Evolutionary conservation across 1,140 invertebrate species (phyloP), one percentile per base, ranked within the genome.

Genomic region (Pseudoatta argentina): DNA sequence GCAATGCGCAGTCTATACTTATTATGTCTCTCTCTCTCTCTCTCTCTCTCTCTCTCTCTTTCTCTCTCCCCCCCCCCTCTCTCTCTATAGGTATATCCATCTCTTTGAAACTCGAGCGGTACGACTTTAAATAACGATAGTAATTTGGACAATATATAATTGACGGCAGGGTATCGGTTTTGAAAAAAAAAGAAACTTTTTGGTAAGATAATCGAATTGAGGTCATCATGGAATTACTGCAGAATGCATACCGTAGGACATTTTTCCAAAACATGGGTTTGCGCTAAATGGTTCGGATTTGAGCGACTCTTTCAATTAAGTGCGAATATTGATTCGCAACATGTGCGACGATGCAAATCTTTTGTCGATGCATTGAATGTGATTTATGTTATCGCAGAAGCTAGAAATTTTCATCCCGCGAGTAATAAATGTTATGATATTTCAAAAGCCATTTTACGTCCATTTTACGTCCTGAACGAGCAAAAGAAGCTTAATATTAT

Each of bases 401-500:
- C 55, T 14, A 7, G 18, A 16, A 30, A 67, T 30, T 79, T 66
- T 51, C 44, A 53, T 16, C 12, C 4, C 16, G 44, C 48, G n/a
- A 59, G 3, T 12, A 24, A 24, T 21, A 1, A 66, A 39, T 39
- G 7, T 39, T 39, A 44, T 44, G 39, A 6, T n/a, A 3, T 18
- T 30, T 67, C 10, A 44, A 44, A 44, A 67, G 34, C 34, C 16
- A n/a, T 24, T 24, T 24, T 24, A 24, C 24, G 24, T 14, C 24
- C 48, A 61, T 24, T 82, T 82, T 72, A 30, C 34, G 21, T 18
- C 10, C 48, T 21, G 30, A 55, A 34, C 24, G 55, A 61, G 12
- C 48, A 48, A 82, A 59, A 82, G 67, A 27, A 3, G n/a, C 18
- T 63, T 75, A 75, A 61, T 21, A 30, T 51, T 61, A 73, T 83